Percentiles rank a stretch among this genome's conserved stretches.
Evolutionary conservation across 2,113 vertebrate genomes (phyloP).

Genomic region (Strigops habroptila): DNA sequence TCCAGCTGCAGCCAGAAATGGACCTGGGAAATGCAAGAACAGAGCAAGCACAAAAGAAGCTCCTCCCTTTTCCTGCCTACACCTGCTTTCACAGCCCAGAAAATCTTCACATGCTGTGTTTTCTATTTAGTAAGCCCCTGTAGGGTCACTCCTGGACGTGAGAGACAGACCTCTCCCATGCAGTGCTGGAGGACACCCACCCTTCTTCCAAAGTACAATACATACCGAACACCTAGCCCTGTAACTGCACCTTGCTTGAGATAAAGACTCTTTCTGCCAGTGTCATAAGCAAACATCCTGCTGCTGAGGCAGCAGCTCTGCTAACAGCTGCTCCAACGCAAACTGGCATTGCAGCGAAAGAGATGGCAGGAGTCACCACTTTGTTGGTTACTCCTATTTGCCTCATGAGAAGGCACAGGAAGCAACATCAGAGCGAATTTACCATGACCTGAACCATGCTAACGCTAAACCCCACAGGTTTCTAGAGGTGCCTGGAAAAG

Average conservation of each 20-base stretch:
- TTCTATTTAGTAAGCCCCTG: neutral
- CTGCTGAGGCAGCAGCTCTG: neutral
- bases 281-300: neutral
- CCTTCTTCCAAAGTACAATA: neutral
- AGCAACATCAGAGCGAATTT: neutral
- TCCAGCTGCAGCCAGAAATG: neutral
- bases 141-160: fast-evolving
- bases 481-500: neutral
- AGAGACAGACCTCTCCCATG: neutral
- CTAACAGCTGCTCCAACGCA: neutral
- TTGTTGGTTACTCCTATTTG: neutral
- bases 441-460: fast-evolving
- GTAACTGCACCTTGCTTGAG: neutral
- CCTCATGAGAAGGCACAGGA: neutral
- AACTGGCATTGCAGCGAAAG: neutral
- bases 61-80: neutral
- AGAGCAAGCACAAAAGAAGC: neutral
- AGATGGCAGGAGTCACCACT: neutral
- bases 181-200: neutral
- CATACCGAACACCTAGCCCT: neutral
- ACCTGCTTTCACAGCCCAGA: neutral
- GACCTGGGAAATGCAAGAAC: neutral
- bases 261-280: neutral
- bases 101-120: neutral
- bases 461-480: neutral